Base-by-base conservation (phyloP, 2,888 invertebrate genomes). In the Drosophila greeni region DNA sequence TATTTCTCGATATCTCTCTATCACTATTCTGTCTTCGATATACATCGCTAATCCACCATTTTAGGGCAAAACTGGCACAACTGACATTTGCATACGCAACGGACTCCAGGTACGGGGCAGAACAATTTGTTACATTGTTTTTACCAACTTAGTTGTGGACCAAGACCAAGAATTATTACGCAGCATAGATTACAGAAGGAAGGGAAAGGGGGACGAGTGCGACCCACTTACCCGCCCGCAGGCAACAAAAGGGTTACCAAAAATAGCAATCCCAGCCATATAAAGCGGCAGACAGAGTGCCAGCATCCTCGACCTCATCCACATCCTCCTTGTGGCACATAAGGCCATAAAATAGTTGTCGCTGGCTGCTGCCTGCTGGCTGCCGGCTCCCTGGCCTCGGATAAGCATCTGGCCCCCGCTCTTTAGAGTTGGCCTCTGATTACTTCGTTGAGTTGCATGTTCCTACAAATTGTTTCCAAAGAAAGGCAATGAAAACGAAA, bases 281-380 rank as follows among this genome's bases (percentile, higher is more conserved):
- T 77, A 70, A 66, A 80, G 73, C 58, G 20, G 42, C 31, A 23
- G 43, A 43, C 26, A 45, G 20, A 36, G 51, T n/a, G 36, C 34
- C 45, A 42, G 66, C 59, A 62, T 49, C 42, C 40, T 39, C 20
- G 45, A 47, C 45, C 39, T 20, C 49, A 47, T 18, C 52, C 58
- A 31, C 49, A 47, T 47, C 52, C 58, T 48, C 23, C 52, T 37
- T 39, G 36, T 60, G 36, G 45, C 45, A 64, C 48, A 60, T 75
- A 80, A 73, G 81, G 84, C 71, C 77, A 81, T 81, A 84, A 84
- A 79, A 84, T 77, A 76, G 82, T 82, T 84, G 81, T 84, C 84
- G 80, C 76, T 61, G 72, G 80, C 76, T 72, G 76, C 72, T 34
- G 48, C 18, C 29, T 45, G 54, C 18, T 26, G 54, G 51, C 24